Percentiles rank a stretch among this genome's conserved stretches.
Conservation (phyloP, 2,888 invertebrate genomes). For the Synergus gifuensis region DNA sequence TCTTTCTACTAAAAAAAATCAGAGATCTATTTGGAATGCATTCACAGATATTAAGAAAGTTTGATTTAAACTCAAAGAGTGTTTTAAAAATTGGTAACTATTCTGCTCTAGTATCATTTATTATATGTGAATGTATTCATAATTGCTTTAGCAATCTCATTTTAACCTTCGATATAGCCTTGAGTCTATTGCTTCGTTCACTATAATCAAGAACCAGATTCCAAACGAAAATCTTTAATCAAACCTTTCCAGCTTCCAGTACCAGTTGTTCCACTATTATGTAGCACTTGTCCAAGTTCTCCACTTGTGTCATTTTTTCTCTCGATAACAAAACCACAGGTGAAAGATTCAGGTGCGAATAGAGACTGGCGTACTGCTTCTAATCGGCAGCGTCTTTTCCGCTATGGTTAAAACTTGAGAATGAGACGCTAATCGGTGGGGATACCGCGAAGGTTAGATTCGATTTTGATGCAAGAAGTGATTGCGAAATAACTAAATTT, state of each 20-base stretch:
- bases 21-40: too few species aligned
- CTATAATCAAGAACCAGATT: constrained; percentile 2
- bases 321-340: not conserved
- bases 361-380: constrained; percentile 2
- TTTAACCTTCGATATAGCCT: constrained; percentile 27
- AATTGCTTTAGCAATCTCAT: constrained; percentile 29
- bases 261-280: constrained; percentile 76
- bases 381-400: not conserved
- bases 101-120: not conserved
- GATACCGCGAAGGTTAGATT: not conserved
- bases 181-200: constrained; percentile 35
- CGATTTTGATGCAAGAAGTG: not conserved
- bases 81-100: too few species aligned
- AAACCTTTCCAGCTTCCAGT: constrained; percentile 78
- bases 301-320: constrained; percentile 56
- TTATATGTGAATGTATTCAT: constrained; percentile 30
- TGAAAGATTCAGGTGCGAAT: not conserved
- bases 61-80: not conserved
- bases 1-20: too few species aligned
- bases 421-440: constrained; percentile 19
- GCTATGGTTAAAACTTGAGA: not conserved
- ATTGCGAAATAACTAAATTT: not conserved
- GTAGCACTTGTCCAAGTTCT: constrained; percentile 75
- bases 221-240: not conserved
- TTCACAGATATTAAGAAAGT: not conserved